Conservation (phyloP, 2,888 invertebrate genomes). For the Eilema griseolum region DNA sequence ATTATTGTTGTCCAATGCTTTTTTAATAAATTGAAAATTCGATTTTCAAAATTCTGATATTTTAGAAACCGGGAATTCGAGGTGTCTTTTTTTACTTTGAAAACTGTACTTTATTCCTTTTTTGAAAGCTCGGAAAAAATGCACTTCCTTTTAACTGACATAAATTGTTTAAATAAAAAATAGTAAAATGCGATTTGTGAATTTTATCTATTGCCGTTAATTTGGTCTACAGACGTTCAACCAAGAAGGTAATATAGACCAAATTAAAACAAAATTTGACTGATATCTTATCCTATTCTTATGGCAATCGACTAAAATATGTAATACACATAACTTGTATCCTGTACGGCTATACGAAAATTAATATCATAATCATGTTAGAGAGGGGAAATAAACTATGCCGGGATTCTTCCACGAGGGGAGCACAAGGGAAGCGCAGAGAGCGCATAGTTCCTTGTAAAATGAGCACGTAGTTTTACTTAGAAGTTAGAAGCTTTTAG, state of each 20-base stretch:
- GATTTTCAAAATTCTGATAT: constrained; percentile 23
- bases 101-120: not conserved
- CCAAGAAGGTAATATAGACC: not conserved
- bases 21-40: constrained; percentile 15
- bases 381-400: constrained; percentile 57
- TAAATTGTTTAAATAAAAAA: not conserved
- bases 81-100: too few relatives aligned
- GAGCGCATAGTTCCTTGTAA: constrained; percentile 9
- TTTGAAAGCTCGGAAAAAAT: not conserved
- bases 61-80: not conserved
- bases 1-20: constrained; percentile 49
- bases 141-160: not conserved
- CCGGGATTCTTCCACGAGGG: constrained; percentile 53
- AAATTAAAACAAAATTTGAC: not conserved
- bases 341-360: constrained; percentile 21
- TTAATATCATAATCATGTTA: constrained; percentile 48
- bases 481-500: not conserved
- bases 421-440: constrained; percentile 46
- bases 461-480: not conserved
- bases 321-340: constrained; percentile 13
- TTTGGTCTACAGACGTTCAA: too few relatives aligned
- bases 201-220: too few relatives aligned
- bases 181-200: too few relatives aligned
- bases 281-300: not conserved
- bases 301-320: not conserved